Conservation (phyloP, 2,113 vertebrate genomes). For the Xiphophorus hellerii region DNA sequence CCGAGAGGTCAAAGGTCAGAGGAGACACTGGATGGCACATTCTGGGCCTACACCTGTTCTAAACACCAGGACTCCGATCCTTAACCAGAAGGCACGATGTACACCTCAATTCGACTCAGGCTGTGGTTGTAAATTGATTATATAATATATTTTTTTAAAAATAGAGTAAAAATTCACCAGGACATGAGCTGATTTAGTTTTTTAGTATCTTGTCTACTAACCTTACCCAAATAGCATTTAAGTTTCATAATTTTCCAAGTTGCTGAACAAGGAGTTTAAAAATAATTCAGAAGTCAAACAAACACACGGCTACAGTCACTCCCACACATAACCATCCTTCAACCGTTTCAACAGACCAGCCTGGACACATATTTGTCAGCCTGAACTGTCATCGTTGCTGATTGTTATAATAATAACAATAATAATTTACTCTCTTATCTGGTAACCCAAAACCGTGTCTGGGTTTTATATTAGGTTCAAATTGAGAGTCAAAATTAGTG, state of each 20-base stretch:
- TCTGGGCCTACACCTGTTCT: constrained; percentile 44
- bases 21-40: constrained; percentile 53
- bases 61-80: constrained; percentile 21
- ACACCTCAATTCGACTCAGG: constrained; percentile 19
- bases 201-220: not conserved
- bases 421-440: not conserved
- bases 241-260: not conserved
- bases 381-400: constrained; percentile 11
- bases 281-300: not conserved
- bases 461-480: not conserved
- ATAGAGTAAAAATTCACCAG: not conserved
- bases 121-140: not conserved
- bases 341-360: not conserved
- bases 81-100: not conserved
- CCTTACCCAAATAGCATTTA: not conserved
- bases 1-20: constrained; percentile 66
- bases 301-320: not conserved
- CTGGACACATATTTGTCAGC: not conserved
- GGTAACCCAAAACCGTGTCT: not conserved
- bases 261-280: not conserved
- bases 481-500: no score
- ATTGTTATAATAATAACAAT: not conserved
- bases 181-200: not conserved
- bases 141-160: no score
- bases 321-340: not conserved